These are phyloP conservation scores for Scaptomyza pallida DNA, from an alignment of 1,140 invertebrate species.

Conservation along the genomic window DNA sequence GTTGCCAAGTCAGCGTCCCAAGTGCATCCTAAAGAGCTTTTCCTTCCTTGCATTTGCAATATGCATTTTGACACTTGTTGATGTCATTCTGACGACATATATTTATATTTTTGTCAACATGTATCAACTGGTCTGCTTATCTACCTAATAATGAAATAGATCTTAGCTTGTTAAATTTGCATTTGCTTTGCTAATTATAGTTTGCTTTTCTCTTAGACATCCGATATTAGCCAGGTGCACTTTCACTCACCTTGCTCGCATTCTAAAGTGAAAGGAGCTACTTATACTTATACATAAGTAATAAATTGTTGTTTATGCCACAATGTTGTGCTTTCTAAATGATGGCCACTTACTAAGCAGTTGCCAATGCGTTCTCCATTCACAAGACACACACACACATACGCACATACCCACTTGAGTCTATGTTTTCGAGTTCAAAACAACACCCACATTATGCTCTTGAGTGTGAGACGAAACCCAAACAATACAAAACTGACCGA, in stretches of 20 bases:
- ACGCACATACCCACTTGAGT: constrained; percentile 5
- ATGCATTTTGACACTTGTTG: constrained; percentile 53
- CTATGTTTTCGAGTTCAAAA: constrained; percentile 8
- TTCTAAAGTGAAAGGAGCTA: constrained; percentile 74
- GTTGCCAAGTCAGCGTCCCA: constrained; percentile 20
- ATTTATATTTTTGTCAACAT: constrained; percentile 8
- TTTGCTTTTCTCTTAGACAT: background rate
- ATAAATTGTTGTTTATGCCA: constrained; percentile 24
- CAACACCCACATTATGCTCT: constrained; percentile 41
- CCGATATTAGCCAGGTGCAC: constrained; percentile 30
- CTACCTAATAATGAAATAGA: background rate
- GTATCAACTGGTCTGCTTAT: background rate
- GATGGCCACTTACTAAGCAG: constrained; percentile 34
- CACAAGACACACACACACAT: constrained; percentile 26
- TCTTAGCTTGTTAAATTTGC: background rate
- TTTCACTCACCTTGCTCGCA: constrained; percentile 57
- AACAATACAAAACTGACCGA: constrained; percentile 17
- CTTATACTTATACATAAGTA: background rate
- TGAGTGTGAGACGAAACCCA: background rate
- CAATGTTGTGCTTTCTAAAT: constrained; percentile 64
- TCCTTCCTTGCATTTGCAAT: background rate
- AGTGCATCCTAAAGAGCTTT: constrained; percentile 46
- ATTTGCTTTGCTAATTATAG: background rate
- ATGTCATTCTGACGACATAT: constrained; percentile 52
- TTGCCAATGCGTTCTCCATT: constrained; percentile 40